Conservation (phyloP, 1,140 invertebrate genomes). For the Aphis gossypii region DNA sequence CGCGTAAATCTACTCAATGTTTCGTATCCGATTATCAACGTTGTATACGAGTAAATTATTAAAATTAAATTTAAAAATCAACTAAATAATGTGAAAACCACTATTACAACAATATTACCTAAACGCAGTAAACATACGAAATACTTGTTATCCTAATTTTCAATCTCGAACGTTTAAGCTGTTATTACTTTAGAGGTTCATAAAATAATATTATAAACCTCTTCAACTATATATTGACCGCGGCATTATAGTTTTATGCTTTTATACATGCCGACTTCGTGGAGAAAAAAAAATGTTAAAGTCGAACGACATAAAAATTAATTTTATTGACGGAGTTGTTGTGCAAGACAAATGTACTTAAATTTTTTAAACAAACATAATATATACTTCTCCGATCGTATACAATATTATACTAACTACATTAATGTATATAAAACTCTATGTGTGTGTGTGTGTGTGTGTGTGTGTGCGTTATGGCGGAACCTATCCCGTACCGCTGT, state of each 20-base stretch:
- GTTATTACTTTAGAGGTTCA: conserved; percentile 29
- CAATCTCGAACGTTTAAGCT: not conserved
- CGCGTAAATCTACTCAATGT: not conserved
- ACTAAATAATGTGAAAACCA: not conserved
- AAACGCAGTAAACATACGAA: not conserved
- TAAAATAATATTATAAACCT: conserved; percentile 20
- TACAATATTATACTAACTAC: not conserved
- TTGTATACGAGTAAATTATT: conserved; percentile 8
- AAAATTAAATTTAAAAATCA: not conserved
- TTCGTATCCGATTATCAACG: not conserved
- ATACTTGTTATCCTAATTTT: conserved; percentile 24
- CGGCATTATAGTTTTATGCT: conserved; percentile 2
- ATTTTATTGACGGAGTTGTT: conserved; percentile 1
- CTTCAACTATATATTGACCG: not conserved
- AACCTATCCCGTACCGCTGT: not conserved
- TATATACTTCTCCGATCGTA: not conserved
- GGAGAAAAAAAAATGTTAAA: not conserved
- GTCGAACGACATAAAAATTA: conserved; percentile 4
- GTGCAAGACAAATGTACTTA: conserved; percentile 7
- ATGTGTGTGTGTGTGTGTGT: not conserved
- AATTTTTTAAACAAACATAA: conserved; percentile 5
- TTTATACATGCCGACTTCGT: not conserved
- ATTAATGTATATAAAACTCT: not conserved
- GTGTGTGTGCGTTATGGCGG: not conserved
- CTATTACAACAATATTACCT: conserved; percentile 17